phyloP scores from a whole-genome alignment of 1,140 invertebrate genomes.

The Drosophila tani region DNA sequence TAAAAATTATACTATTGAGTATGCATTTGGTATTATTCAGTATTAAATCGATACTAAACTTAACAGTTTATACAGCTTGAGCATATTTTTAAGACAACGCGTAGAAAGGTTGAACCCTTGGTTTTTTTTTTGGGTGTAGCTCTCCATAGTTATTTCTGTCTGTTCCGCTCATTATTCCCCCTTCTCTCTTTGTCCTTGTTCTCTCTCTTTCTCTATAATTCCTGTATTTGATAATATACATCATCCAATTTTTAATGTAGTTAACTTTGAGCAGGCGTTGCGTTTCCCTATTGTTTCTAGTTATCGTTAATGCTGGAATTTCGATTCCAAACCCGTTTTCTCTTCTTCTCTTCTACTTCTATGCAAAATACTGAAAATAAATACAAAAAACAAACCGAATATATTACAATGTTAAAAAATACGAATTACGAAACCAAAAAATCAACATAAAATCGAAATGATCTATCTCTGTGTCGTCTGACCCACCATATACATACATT shows the following conservation, averaged over 20 bases:
- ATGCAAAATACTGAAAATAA: slow-evolving; percentile 55
- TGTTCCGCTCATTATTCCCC: slow-evolving; percentile 1
- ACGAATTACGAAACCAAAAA: slow-evolving; percentile 1
- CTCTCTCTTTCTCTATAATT: slow-evolving; percentile 5
- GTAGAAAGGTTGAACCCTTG: no score
- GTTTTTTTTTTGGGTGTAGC: no score
- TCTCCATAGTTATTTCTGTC: no score
- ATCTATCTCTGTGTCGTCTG: slow-evolving; percentile 29
- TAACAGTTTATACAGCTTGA: no score
- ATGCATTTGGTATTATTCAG: no score
- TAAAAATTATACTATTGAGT: no score
- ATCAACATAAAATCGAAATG: slow-evolving; percentile 17
- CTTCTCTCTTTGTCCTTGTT: slow-evolving; percentile 14
- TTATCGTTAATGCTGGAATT: slow-evolving; percentile 82
- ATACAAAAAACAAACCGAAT: slow-evolving; percentile 12
- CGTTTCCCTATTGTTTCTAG: slow-evolving; percentile 33
- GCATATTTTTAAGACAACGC: no score
- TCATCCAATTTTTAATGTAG: slow-evolving; percentile 40
- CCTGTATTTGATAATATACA: slow-evolving; percentile 12
- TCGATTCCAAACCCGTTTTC: slow-evolving; percentile 79
- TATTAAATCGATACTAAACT: no score
- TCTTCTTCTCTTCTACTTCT: slow-evolving; percentile 82
- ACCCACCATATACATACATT: slow-evolving; percentile 25
- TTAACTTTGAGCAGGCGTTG: slow-evolving; percentile 43
- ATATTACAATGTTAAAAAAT: slow-evolving; percentile 24